Conservation (phyloP, 2,888 invertebrate species). For the Matsumyia berberina region DNA sequence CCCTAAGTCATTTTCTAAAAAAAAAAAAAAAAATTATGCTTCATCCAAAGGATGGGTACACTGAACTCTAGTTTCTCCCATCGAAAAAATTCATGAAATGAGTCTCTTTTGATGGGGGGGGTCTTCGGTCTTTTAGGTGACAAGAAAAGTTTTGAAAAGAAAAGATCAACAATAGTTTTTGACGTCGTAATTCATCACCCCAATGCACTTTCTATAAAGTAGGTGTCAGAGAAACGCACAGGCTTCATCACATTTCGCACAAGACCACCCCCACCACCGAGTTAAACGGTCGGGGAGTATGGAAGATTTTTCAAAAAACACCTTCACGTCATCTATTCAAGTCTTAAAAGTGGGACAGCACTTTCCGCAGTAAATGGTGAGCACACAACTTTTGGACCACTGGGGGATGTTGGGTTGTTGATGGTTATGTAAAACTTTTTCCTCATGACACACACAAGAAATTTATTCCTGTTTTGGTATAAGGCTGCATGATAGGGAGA, state of each 20-base stretch:
- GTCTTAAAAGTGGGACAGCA: conserved; percentile 56
- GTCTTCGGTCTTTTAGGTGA: conserved; percentile 13
- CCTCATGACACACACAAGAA: conserved; percentile 53
- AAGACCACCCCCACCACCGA: background rate
- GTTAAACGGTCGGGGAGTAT: conserved; percentile 16
- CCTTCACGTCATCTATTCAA: conserved; percentile 51
- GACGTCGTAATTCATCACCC: conserved; percentile 51
- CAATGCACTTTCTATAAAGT: conserved; percentile 45
- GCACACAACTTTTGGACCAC: conserved; percentile 17
- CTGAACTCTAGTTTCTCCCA: conserved; percentile 13
- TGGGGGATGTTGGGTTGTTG: background rate
- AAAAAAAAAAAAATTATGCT: background rate
- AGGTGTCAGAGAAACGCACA: conserved; percentile 54
- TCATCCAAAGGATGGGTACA: background rate
- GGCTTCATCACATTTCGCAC: conserved; percentile 42
- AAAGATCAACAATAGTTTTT: conserved; percentile 39
- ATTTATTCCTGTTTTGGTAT: conserved; percentile 58
- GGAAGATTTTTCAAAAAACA: conserved; percentile 47
- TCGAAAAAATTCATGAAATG: too few relatives aligned
- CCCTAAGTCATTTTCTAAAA: too few relatives aligned
- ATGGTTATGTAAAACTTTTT: conserved; percentile 61
- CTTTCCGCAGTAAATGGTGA: conserved; percentile 43
- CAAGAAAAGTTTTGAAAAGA: conserved; percentile 37
- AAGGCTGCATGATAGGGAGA: conserved; percentile 23
- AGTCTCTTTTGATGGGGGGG: background rate